Evolutionary conservation across 92 coral and sea anemone species (phyloP), one percentile per base, ranked within the genome.

Genomic region (Epizoanthus illoricatus): DNA sequence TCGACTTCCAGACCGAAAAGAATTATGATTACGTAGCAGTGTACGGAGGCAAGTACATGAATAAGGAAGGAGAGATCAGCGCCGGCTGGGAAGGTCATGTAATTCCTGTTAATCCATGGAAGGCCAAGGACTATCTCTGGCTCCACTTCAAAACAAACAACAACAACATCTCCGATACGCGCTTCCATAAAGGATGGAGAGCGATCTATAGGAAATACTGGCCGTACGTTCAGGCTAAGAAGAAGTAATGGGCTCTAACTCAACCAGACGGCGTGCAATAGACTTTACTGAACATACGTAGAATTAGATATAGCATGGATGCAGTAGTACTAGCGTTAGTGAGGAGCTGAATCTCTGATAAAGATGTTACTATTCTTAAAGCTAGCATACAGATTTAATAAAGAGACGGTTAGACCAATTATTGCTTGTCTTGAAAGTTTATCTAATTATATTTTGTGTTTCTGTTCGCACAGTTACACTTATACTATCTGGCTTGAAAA

Each of bases 1-100:
- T 87, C 10, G 91, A 88, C 49, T 91, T 91, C 74, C 85, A 83
- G 49, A 96, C 98, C 4, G 94, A 96, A 63, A 57, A 60, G 17
- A 71, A 55, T 21, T 87, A 93, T 72, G 99, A 96, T 36, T 65
- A 60, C 18, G 82, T 90, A 5, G 63, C 57, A 45, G 65, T 88
- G 23, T 66, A 63, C 74, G 57, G 79, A 0, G 93, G 91, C n/a
- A 80, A 87, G 64, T 56, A 69, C 69, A 86, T 81, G 75, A 71
- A 69, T 36, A 80, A 78, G 18, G 89, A 89, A 0, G 52, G 19
- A 0, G 75, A 61, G 64, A n/a, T 81, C 16, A 80, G 75, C 4
- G 80, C 81, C 68, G 91, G 88, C 10, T 89, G 91, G 92, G 49
- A 69, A 0, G 97, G 97, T 21, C 86, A 75, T 63, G 83, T 74